Percentiles rank a stretch among this genome's conserved stretches.
Conservation (phyloP, 92 coral and sea anemone genomes). For the Porites divaricata region DNA sequence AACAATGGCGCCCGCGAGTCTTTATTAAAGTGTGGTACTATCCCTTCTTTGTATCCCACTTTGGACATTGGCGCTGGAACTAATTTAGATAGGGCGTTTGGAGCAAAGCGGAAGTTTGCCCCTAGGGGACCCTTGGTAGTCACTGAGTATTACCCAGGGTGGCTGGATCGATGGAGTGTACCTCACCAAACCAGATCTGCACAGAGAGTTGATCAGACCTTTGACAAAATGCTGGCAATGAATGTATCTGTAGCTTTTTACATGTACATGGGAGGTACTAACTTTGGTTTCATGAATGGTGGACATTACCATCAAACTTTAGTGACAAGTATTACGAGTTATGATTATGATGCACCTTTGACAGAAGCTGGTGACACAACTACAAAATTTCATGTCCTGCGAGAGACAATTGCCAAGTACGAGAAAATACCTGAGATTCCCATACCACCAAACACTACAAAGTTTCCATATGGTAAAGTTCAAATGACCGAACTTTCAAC, state of each 20-base stretch:
- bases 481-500: constrained; percentile 56
- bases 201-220: constrained; percentile 58
- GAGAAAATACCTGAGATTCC: constrained; percentile 70
- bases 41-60: constrained; percentile 84
- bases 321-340: constrained; percentile 84
- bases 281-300: constrained; percentile 90
- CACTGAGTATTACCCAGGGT: constrained; percentile 90
- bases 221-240: constrained; percentile 78
- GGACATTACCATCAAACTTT: constrained; percentile 52
- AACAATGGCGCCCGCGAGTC: constrained; percentile 57
- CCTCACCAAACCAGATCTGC: constrained; percentile 63
- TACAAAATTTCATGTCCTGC: constrained; percentile 73
- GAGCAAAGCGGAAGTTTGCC: constrained; percentile 69
- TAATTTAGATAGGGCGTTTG: constrained; percentile 67
- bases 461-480: constrained; percentile 84
- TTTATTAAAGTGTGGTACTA: constrained; percentile 77
- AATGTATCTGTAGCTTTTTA: constrained; percentile 91
- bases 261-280: constrained; percentile 96
- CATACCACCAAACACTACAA: constrained; percentile 88
- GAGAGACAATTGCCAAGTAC: constrained; percentile 75
- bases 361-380: constrained; percentile 94
- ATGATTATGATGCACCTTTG: constrained; percentile 91
- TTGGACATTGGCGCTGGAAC: constrained; percentile 84
- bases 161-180: constrained; percentile 89
- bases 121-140: constrained; percentile 89